phyloP scores from a whole-genome alignment of 2,797 vertebrate genomes.

The Odontamblyopus rebecca region DNA sequence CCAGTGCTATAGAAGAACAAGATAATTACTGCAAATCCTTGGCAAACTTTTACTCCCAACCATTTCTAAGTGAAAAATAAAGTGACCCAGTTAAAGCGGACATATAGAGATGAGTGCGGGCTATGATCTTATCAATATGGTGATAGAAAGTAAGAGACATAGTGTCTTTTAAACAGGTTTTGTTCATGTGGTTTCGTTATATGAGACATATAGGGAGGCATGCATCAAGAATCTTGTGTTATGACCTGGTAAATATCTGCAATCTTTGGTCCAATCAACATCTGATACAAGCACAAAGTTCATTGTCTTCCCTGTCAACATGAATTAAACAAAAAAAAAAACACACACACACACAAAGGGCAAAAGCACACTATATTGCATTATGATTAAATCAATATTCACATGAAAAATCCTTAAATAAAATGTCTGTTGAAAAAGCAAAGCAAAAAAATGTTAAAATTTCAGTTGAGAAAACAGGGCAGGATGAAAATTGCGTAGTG shows the following conservation, averaged over 20 bases:
- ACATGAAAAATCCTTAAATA: not conserved
- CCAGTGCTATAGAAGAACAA: slow-evolving; percentile 68
- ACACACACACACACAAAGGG: no score
- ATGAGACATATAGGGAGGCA: not conserved
- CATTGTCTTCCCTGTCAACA: not conserved
- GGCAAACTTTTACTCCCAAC: slow-evolving; percentile 74
- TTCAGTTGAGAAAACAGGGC: no score
- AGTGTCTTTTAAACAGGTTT: not conserved
- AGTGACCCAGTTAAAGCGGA: slow-evolving; percentile 80
- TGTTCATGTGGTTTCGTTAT: no score
- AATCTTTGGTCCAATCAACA: not conserved
- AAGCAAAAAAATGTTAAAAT: not conserved
- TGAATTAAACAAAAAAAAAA: not conserved
- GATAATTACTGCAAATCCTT: slow-evolving; percentile 81
- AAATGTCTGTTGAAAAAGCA: not conserved
- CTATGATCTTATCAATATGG: slow-evolving; percentile 63
- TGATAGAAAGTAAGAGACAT: slow-evolving; percentile 12
- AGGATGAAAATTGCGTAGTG: not conserved
- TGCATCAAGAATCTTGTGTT: not conserved
- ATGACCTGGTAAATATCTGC: not conserved
- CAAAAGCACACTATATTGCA: not conserved
- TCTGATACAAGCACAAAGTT: not conserved
- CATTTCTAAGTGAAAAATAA: slow-evolving; percentile 71
- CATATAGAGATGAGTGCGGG: slow-evolving; percentile 31
- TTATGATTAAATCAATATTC: not conserved